Conservation (phyloP, 2,113 vertebrate species). For the Poeciliopsis occidentalis region DNA sequence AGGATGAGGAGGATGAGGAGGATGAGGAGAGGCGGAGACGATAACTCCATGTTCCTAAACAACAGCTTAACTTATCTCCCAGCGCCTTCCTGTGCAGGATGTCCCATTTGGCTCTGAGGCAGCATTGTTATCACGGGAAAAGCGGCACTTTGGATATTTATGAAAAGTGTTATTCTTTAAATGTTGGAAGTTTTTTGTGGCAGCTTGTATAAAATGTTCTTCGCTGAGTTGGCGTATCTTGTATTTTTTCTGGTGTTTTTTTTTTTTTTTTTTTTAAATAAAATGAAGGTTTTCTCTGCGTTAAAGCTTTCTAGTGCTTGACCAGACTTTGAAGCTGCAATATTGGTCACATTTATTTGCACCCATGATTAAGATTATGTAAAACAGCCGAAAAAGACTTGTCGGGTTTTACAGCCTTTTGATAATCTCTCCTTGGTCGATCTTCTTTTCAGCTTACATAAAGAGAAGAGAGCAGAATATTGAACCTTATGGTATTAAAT, state of each 20-base stretch:
- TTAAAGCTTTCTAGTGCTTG: slow-evolving; percentile 28
- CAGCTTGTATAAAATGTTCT: slow-evolving; percentile 21
- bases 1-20: background rate
- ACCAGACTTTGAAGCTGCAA: slow-evolving; percentile 14
- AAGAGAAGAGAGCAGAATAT: no score
- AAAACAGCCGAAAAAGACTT: background rate
- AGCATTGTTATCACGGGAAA: slow-evolving; percentile 26
- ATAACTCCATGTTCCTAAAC: slow-evolving; percentile 68
- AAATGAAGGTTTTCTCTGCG: slow-evolving; percentile 40
- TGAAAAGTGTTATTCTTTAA: slow-evolving; percentile 28
- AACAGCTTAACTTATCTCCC: slow-evolving; percentile 60
- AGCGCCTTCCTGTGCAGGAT: slow-evolving; percentile 57
- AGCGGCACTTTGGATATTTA: background rate
- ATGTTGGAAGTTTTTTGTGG: slow-evolving; percentile 8
- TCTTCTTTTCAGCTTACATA: no score
- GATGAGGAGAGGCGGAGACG: slow-evolving; percentile 13
- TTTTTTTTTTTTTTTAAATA: no score
- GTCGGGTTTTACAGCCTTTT: background rate
- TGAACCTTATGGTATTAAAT: no score
- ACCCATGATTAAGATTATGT: background rate
- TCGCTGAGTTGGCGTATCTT: slow-evolving; percentile 10
- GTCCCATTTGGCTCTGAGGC: slow-evolving; percentile 34
- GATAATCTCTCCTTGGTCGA: background rate
- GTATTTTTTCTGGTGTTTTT: background rate
- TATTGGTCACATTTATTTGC: background rate